These are phyloP conservation scores for Papilio dardanus DNA, from an alignment of 1,140 invertebrate genomes.

Conservation along the genomic window DNA sequence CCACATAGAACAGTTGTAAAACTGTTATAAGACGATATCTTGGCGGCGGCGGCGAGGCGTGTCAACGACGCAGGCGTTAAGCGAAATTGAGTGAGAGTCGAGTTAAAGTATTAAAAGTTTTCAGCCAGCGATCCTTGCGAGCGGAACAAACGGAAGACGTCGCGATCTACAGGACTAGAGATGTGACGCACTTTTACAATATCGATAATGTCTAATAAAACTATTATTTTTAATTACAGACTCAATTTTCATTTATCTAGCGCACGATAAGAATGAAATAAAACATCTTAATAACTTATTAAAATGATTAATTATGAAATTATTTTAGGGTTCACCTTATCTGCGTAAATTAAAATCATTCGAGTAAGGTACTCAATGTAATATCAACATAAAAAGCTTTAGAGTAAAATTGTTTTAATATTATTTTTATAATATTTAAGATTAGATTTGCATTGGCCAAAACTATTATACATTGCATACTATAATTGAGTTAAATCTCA, in stretches of 20 bases:
- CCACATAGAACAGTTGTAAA: conserved; percentile 35
- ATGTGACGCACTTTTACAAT: conserved; percentile 17
- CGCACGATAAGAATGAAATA: background rate
- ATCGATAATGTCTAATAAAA: conserved; percentile 42
- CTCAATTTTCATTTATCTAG: background rate
- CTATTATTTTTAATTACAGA: background rate
- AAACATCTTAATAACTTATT: background rate
- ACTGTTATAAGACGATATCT: conserved; percentile 65
- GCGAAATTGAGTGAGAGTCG: conserved; percentile 79
- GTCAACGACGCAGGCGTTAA: conserved; percentile 70
- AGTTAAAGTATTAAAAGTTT: conserved; percentile 82
- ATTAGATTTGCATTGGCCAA: no score
- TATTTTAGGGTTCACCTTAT: no score
- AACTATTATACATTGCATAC: no score
- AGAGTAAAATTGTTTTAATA: no score
- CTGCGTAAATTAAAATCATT: no score
- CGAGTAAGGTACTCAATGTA: no score
- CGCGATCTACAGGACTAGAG: conserved; percentile 33
- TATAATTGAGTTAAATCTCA: no score
- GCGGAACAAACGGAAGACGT: conserved; percentile 55
- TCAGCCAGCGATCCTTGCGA: conserved; percentile 72
- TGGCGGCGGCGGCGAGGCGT: conserved; percentile 54
- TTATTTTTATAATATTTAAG: background rate
- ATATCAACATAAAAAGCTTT: no score
- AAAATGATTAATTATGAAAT: no score